Percentiles rank a stretch among this genome's conserved stretches.
phyloP scores from a whole-genome alignment of 2,888 invertebrate genomes.

The Salpingus planirostris region DNA sequence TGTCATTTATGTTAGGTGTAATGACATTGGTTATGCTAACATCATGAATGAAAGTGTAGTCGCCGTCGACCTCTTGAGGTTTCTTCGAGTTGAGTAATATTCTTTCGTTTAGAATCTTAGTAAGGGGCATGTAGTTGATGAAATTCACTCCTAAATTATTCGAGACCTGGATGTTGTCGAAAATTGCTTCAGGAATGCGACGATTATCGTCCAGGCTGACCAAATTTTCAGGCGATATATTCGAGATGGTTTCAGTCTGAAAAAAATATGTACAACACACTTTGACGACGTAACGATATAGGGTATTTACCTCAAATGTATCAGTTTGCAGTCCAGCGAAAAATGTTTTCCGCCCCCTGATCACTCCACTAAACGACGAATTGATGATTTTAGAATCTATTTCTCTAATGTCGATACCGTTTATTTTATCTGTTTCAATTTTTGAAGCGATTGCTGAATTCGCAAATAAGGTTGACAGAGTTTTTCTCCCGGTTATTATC shows the following conservation, averaged over 20 bases:
- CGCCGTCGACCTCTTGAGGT: background rate
- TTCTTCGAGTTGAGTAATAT: slow-evolving; percentile 14
- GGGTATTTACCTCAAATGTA: slow-evolving; percentile 23
- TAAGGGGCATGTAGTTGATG: slow-evolving; percentile 28
- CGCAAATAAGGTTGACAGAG: slow-evolving; percentile 19
- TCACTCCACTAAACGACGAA: slow-evolving; percentile 13
- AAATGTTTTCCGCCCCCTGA: slow-evolving; percentile 32
- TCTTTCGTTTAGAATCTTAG: slow-evolving; percentile 26
- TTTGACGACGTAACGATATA: no score
- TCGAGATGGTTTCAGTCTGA: slow-evolving; percentile 21
- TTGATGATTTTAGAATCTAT: slow-evolving; percentile 20
- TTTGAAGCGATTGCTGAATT: slow-evolving; percentile 11
- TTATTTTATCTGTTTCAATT: slow-evolving; percentile 22
- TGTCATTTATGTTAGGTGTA: slow-evolving; percentile 27
- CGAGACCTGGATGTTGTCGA: slow-evolving; percentile 25
- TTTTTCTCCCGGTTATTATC: slow-evolving; percentile 29
- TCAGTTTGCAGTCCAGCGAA: slow-evolving; percentile 30
- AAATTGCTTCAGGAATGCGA: slow-evolving; percentile 23
- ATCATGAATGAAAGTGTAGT: background rate
- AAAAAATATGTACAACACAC: no score
- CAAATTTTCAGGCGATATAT: slow-evolving; percentile 27
- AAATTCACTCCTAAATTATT: slow-evolving; percentile 26
- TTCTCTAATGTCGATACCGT: slow-evolving; percentile 23
- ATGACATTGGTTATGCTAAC: slow-evolving; percentile 28
- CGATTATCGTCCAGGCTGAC: slow-evolving; percentile 26